Percentiles rank a stretch among this genome's conserved stretches.
Conservation (phyloP, 2,797 vertebrate genomes). For the Parauchenoglanis punctatus region DNA sequence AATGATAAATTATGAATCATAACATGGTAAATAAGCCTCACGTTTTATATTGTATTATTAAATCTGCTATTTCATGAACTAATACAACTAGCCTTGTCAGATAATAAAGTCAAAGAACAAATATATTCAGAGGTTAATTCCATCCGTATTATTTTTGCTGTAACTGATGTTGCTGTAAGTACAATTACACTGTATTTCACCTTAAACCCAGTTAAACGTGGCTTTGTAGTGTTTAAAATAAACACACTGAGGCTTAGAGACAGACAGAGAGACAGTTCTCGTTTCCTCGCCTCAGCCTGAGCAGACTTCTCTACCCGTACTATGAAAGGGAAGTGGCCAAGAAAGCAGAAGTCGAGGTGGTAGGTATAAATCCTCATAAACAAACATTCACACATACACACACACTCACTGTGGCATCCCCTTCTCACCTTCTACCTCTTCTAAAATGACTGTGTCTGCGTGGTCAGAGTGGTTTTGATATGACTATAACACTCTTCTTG, state of each 20-base stretch:
- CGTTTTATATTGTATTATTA: not conserved
- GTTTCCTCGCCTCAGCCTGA: conserved; percentile 53
- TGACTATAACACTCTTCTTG: conserved; percentile 27
- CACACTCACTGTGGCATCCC: conserved; percentile 25
- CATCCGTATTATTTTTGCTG: not conserved
- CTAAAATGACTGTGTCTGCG: conserved; percentile 11
- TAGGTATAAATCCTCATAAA: conserved; percentile 34
- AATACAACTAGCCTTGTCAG: not conserved
- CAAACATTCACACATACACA: conserved; percentile 25
- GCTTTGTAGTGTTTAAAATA: conserved; percentile 27
- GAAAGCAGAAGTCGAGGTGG: conserved; percentile 73
- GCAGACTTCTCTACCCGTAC: conserved; percentile 67
- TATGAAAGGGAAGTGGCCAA: conserved; percentile 71
- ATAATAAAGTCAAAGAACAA: not conserved
- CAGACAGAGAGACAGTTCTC: conserved; percentile 65
- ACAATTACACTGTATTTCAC: not conserved
- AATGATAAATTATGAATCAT: not conserved
- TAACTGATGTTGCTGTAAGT: not conserved
- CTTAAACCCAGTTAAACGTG: conserved; percentile 11
- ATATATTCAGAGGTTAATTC: not conserved
- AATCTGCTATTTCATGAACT: not conserved
- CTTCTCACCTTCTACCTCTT: not conserved
- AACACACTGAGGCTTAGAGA: conserved; percentile 1
- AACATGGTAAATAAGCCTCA: not conserved
- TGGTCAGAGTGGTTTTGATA: conserved; percentile 34